Percentiles rank a stretch among this genome's conserved stretches.
These are phyloP conservation scores for Panzeria rudis DNA, from an alignment of 2,888 invertebrate genomes.

Conservation along the genomic window DNA sequence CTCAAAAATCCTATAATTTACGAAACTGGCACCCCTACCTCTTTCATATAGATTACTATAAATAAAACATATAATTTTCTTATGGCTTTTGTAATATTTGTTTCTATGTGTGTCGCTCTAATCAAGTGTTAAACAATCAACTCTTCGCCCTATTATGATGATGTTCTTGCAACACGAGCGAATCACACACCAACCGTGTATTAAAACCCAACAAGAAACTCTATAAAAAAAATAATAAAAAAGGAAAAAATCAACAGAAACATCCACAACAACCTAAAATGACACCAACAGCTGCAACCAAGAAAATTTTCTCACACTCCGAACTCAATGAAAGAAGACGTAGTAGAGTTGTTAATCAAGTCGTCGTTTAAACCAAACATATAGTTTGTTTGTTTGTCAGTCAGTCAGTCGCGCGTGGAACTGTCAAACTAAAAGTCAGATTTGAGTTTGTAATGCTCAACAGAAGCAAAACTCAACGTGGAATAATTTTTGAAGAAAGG, in stretches of 20 bases:
- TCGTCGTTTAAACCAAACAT: slow-evolving; percentile 66
- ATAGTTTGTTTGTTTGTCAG: slow-evolving; percentile 30
- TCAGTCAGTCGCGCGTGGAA: slow-evolving; percentile 35
- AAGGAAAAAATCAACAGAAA: slow-evolving; percentile 75
- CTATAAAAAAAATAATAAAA: slow-evolving; percentile 51
- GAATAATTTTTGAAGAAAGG: slow-evolving; percentile 75
- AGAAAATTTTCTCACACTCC: slow-evolving; percentile 83
- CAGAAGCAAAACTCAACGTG: slow-evolving; percentile 82
- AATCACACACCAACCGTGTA: slow-evolving; percentile 65
- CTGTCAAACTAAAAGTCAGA: slow-evolving; percentile 49
- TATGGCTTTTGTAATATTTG: slow-evolving; percentile 11
- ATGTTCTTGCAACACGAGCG: slow-evolving; percentile 70
- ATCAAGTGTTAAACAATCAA: slow-evolving; percentile 72
- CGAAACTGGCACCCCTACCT: background rate
- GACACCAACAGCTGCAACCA: slow-evolving; percentile 81
- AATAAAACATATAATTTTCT: background rate
- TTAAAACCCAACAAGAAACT: slow-evolving; percentile 48
- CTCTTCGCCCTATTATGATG: slow-evolving; percentile 68
- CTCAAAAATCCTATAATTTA: too few relatives aligned
- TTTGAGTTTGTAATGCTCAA: slow-evolving; percentile 77
- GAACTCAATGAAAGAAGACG: slow-evolving; percentile 61
- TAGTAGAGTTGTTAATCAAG: slow-evolving; percentile 71
- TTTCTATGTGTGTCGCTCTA: slow-evolving; percentile 45
- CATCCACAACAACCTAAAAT: slow-evolving; percentile 61
- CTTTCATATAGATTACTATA: background rate